Percentiles rank a stretch among this genome's conserved stretches.
These are phyloP conservation scores for Helarctos malayanus DNA, from an alignment of 2,797 vertebrate genomes.

Conservation along the genomic window DNA sequence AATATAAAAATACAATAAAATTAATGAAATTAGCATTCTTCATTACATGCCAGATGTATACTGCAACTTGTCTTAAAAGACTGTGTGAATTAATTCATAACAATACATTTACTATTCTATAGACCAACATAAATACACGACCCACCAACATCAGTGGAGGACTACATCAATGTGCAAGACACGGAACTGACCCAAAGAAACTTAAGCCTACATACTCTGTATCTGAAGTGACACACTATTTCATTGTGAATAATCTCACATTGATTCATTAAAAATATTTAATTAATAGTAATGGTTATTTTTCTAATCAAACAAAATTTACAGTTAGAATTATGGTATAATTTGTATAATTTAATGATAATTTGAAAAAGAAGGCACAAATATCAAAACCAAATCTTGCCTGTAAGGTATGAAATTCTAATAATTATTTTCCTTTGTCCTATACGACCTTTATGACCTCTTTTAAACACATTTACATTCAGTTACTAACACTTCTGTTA, in stretches of 20 bases:
- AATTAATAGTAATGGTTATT: neutral
- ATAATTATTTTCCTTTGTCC: neutral
- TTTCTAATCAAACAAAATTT: slow-evolving; percentile 45
- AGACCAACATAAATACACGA: slow-evolving; percentile 69
- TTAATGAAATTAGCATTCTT: slow-evolving; percentile 67
- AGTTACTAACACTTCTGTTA: neutral
- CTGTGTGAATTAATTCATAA: slow-evolving; percentile 50
- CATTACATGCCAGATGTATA: slow-evolving; percentile 54
- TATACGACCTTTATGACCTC: neutral
- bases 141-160: slow-evolving; percentile 47
- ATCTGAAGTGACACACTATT: slow-evolving; percentile 83
- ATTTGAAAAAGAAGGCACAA: slow-evolving; percentile 29
- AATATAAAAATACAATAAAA: slow-evolving; percentile 54
- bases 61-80: slow-evolving; percentile 29
- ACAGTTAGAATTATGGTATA: neutral
- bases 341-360: slow-evolving; percentile 7
- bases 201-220: slow-evolving; percentile 69
- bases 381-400: slow-evolving; percentile 30
- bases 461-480: slow-evolving; percentile 18
- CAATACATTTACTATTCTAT: slow-evolving; percentile 55
- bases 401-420: neutral
- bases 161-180: slow-evolving; percentile 46
- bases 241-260: slow-evolving; percentile 61
- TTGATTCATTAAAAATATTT: slow-evolving; percentile 42
- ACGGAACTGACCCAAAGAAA: slow-evolving; percentile 53